Conservation (phyloP, 2,113 vertebrate species). For the Psilopogon haemacephalus region DNA sequence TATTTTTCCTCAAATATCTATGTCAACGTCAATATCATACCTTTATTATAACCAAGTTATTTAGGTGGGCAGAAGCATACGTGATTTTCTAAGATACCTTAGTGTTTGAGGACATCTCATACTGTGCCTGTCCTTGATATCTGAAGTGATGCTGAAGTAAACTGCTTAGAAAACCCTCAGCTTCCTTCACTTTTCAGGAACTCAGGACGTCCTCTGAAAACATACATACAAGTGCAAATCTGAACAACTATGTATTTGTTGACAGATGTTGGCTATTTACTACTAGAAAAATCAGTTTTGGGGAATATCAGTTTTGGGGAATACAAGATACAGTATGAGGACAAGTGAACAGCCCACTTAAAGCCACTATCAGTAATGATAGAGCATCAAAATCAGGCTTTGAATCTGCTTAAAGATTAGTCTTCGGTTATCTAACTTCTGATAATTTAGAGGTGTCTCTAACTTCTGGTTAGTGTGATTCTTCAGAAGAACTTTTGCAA, state of each 20-base stretch:
- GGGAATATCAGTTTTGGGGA: background rate
- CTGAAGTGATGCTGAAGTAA: background rate
- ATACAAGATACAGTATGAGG: background rate
- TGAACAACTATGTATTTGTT: background rate
- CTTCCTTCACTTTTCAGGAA: background rate
- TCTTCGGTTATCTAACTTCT: background rate
- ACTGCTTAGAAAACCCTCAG: background rate
- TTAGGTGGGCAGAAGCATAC: background rate
- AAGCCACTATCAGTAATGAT: background rate
- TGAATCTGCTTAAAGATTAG: background rate
- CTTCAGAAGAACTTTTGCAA: background rate
- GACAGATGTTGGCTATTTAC: background rate
- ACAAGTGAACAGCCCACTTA: background rate
- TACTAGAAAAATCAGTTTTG: background rate
- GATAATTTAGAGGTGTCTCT: background rate
- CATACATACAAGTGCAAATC: background rate
- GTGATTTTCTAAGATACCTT: background rate
- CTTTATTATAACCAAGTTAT: background rate
- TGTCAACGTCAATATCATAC: background rate
- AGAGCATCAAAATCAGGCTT: background rate
- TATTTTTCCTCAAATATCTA: fast-evolving
- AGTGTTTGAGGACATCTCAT: background rate
- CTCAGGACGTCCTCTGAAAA: background rate
- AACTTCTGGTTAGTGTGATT: background rate
- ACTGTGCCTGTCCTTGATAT: background rate